Evolutionary conservation across 1,140 invertebrate genomes (phyloP), one percentile per base, ranked within the genome.

Genomic region (Drosophila truncata): DNA sequence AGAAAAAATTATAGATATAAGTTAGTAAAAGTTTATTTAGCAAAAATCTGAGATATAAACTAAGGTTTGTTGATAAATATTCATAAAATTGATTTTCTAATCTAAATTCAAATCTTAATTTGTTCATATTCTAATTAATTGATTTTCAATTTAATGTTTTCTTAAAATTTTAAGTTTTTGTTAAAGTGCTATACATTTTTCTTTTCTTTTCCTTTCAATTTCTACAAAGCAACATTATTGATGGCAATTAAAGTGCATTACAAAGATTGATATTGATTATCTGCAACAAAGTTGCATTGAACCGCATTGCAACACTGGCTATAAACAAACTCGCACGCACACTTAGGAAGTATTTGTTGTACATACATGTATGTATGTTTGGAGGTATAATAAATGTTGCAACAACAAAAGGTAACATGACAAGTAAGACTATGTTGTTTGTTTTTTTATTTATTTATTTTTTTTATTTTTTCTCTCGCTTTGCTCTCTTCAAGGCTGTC

Each of bases 401-500:
- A 78, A 64, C 75, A 71, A 63, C 67, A 80, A 79, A 46, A 49
- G 23, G 23, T 60, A 64, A 29, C 35, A 70, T 66, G 29, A 78
- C 57, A 58, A 76, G 46, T 59, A 69, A 62, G 25, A 70, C 41
- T 60, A 69, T 62, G 73, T 73, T 50, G 72, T 66, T 55, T 37
- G 52, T 23, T 78, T 66, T 81, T 65, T 75, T 59, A 27, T 64
- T 49, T 49, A 6, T 58, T 39, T 65, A 70, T 64, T 74, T 46
- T 39, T 27, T 46, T 39, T 27, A 2, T 49, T 27, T 64, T 44
- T 67, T 82, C 29, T 47, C 47, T 37, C 27, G 35, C 37, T 49
- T 55, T n/a, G 49, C 75, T 86, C 82, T 86, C 83, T 79, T 86
- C 82, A 86, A 86, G 82, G 82, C 82, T 86, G 82, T 86, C 79